Evolutionary conservation across 2,113 vertebrate species (phyloP).

Genomic region (Labrus mixtus): DNA sequence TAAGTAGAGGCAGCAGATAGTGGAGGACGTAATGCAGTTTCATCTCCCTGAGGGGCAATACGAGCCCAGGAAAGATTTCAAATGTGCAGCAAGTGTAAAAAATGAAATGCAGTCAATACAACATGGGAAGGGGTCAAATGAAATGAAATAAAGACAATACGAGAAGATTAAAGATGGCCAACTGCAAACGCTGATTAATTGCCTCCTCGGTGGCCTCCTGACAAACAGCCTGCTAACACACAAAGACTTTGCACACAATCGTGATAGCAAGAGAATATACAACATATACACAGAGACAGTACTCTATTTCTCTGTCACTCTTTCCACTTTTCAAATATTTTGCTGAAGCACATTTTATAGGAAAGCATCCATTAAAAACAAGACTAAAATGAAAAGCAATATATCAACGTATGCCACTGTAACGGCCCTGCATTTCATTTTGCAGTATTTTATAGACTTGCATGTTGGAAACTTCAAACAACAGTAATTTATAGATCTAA

Average conservation of each 20-base stretch:
- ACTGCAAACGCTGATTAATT: constrained; percentile 24
- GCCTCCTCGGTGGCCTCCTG: neutral
- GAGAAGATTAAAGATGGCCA: constrained; percentile 20
- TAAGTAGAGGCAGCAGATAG: neutral
- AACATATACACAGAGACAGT: neutral
- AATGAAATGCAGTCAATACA: constrained; percentile 26
- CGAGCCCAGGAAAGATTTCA: neutral
- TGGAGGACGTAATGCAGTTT: constrained; percentile 16
- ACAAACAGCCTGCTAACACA: neutral
- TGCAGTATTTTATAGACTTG: neutral
- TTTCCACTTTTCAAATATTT: no score
- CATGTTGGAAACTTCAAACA: neutral
- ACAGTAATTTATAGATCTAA: neutral
- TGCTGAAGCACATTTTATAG: no score
- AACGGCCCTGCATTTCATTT: neutral
- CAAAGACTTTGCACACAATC: neutral
- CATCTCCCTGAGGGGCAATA: constrained; percentile 10
- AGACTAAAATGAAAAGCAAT: neutral
- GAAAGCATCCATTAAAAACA: neutral
- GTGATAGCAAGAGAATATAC: neutral
- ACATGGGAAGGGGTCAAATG: constrained; percentile 12
- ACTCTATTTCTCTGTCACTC: no score
- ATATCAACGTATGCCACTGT: neutral
- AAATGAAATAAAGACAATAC: constrained; percentile 26
- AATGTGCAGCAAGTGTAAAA: constrained; percentile 6